Base-by-base conservation (phyloP, 2,888 invertebrate species). In the Lasioglossum leucozonium region DNA sequence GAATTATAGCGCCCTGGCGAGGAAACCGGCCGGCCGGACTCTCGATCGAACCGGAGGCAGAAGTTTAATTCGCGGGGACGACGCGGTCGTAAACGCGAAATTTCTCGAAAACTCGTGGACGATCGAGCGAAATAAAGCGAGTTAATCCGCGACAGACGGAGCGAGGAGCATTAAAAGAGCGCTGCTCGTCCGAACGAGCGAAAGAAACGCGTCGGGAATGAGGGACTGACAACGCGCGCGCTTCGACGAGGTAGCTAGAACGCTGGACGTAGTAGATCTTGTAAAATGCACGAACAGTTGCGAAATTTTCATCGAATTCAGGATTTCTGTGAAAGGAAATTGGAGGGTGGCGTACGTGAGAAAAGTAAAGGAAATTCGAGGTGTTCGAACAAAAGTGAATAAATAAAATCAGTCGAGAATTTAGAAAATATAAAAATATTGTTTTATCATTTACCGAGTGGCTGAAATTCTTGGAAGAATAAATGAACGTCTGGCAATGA, bases 81-180 rank as follows among this genome's bases (percentile, higher is more conserved):
- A 55, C 30, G 16, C 26, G 62, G 62, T 62, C 62, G 62, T 62
- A 34, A 75, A 62, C 62, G 75, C 16, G 42, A 42, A 34, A 42
- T 62, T 18, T 42, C 75, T 34, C 16, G 42, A 1, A 42, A 44
- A 22, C 10, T 47, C 37, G 55, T 5, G n/a, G 16, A 37, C 51
- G 55, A 73, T 73, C 55, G 51, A 37, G 37, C 37, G 55, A 55
- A 55, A 55, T 55, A 30, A 30, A 22, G 42, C 75, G 34, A 30
- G 62, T 26, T 62, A 75, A 75, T 75, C 62, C 26, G 58, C 67
- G 1, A 69, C 40, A 37, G 11, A 30, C 26, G 3, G 30, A 42
- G 40, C 55, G 26, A 13, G 42, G 40, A 22, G 18, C 0, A 40
- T 26, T 69, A 40, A 62, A 74, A 55, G 58, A 42, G 74, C 18